A percentile compares a stretch with the other conserved stretches of the same genome.
These are phyloP conservation scores for Ariolimax columbianus DNA, from an alignment of 2,888 invertebrate species.

Conservation along the genomic window DNA sequence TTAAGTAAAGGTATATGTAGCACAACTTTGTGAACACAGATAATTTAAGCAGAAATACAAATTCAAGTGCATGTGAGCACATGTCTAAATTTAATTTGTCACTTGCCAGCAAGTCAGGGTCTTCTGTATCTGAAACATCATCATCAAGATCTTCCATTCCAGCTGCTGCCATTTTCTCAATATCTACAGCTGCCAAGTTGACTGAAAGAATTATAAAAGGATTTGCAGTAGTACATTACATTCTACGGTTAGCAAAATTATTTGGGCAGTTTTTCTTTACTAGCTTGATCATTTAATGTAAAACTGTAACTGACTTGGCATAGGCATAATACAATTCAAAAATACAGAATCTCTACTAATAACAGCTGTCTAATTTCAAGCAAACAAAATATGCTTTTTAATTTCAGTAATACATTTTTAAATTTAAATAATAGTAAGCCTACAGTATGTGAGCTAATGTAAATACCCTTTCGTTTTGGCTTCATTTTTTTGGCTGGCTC, in stretches of 20 bases:
- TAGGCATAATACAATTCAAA: neutral
- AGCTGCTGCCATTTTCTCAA: constrained; percentile 82
- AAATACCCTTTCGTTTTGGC: constrained; percentile 58
- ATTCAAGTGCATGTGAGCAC: no score
- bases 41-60: no score
- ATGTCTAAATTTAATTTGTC: no score
- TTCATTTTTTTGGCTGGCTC: constrained; percentile 57
- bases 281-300: neutral
- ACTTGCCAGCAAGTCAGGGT: constrained; percentile 85
- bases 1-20: no score
- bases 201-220: constrained; percentile 43
- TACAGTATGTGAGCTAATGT: no score
- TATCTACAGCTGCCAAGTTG: constrained; percentile 59
- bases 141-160: constrained; percentile 88
- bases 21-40: no score
- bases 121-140: constrained; percentile 85
- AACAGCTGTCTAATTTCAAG: no score
- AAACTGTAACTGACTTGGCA: neutral
- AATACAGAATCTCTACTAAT: neutral
- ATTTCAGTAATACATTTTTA: neutral
- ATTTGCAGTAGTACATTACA: neutral
- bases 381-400: no score
- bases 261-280: neutral
- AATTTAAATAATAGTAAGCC: no score
- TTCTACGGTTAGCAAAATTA: neutral